Percentiles rank a stretch among this genome's conserved stretches.
Evolutionary conservation across 2,113 vertebrate genomes (phyloP).

Genomic region (Epinephelus cyanopodus): DNA sequence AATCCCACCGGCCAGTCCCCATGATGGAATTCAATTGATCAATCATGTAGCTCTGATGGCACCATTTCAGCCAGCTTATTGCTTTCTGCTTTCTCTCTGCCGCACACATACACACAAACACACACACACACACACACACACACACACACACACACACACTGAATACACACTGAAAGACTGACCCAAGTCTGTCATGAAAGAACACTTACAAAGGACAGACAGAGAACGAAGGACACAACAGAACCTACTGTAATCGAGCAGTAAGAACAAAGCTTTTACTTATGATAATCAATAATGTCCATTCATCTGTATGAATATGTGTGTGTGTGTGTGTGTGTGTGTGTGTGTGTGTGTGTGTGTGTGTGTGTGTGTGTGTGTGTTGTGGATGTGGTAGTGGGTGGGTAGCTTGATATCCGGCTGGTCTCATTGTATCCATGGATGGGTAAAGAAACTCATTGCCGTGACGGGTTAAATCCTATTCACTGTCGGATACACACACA

Average conservation of each 20-base stretch:
- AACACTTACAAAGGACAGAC: slow-evolving; percentile 54
- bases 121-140: slow-evolving; percentile 61
- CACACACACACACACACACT: slow-evolving; percentile 60
- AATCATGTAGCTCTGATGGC: slow-evolving; percentile 99
- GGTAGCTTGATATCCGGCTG: slow-evolving; percentile 80
- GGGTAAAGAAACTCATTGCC: slow-evolving; percentile 84
- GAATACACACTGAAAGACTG: slow-evolving; percentile 54
- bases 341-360: slow-evolving; percentile 26
- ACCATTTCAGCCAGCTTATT: slow-evolving; percentile 99
- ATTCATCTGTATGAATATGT: slow-evolving; percentile 54
- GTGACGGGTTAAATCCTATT: slow-evolving; percentile 85
- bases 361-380: slow-evolving; percentile 22
- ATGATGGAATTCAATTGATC: slow-evolving; percentile 99
- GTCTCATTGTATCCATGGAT: slow-evolving; percentile 81
- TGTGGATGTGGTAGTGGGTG: slow-evolving; percentile 54
- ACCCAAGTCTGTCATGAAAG: slow-evolving; percentile 38
- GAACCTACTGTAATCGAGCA: slow-evolving; percentile 47
- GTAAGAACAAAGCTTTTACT: slow-evolving; percentile 60
- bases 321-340: slow-evolving; percentile 34
- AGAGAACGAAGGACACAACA: slow-evolving; percentile 23
- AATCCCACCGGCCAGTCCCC: slow-evolving; percentile 98
- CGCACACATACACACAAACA: slow-evolving; percentile 63
- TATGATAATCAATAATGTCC: slow-evolving; percentile 69
- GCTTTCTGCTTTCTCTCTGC: slow-evolving; percentile 87
- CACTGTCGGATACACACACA: slow-evolving; percentile 69